These are phyloP conservation scores for Fopius arisanus DNA, from an alignment of 1,140 invertebrate genomes.

Conservation along the genomic window DNA sequence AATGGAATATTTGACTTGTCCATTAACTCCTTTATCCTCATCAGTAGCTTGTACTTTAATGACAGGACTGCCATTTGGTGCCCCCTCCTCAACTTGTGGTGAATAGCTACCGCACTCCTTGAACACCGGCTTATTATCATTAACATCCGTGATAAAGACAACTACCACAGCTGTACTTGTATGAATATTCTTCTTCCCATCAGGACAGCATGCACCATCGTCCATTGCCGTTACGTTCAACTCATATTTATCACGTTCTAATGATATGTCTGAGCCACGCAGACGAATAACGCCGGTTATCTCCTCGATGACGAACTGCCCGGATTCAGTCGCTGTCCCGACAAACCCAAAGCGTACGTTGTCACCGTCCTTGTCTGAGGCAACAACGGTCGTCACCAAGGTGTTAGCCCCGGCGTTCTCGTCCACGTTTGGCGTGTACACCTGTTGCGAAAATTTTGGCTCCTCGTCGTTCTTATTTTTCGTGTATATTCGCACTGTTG, in stretches of 20 bases:
- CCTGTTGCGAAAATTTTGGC: constrained; percentile 95
- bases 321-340: constrained; percentile 85
- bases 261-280: constrained; percentile 81
- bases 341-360: constrained; percentile 94
- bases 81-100: constrained; percentile 92
- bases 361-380: constrained; percentile 94
- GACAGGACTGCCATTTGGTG: constrained; percentile 89
- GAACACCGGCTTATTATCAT: constrained; percentile 94
- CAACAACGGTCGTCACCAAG: constrained; percentile 91
- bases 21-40: constrained; percentile 93
- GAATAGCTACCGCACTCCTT: constrained; percentile 91
- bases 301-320: constrained; percentile 94
- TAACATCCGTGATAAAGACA: constrained; percentile 95
- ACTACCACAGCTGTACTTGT: constrained; percentile 95
- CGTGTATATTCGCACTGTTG: constrained; percentile 92
- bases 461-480: constrained; percentile 97
- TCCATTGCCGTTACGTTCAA: constrained; percentile 93
- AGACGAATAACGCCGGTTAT: constrained; percentile 93
- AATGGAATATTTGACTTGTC: constrained; percentile 93
- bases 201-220: constrained; percentile 90
- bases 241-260: constrained; percentile 91
- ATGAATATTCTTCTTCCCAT: constrained; percentile 85
- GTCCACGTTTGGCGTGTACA: constrained; percentile 95
- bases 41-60: constrained; percentile 94
- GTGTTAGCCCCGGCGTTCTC: constrained; percentile 95